These are phyloP conservation scores for Drosophila macrothrix DNA, from an alignment of 2,888 invertebrate genomes.

Conservation along the genomic window DNA sequence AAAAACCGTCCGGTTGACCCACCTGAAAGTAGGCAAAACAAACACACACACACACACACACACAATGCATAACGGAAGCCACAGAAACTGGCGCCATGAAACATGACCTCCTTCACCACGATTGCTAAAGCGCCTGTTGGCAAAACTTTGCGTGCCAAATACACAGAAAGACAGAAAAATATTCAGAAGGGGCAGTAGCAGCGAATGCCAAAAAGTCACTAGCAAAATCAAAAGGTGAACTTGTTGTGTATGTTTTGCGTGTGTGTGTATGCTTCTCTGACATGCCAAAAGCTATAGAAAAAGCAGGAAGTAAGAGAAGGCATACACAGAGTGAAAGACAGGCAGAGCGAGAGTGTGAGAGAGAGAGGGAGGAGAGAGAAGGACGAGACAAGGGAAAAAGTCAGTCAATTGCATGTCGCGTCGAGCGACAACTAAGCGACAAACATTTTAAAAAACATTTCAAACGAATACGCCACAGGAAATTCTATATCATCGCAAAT, in stretches of 20 bases:
- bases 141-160: slow-evolving; percentile 76
- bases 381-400: slow-evolving; percentile 3
- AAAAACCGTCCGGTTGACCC: slow-evolving; percentile 47
- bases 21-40: slow-evolving; percentile 61
- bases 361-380: neutral
- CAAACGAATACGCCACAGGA: slow-evolving; percentile 62
- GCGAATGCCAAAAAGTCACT: slow-evolving; percentile 72
- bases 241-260: slow-evolving; percentile 14
- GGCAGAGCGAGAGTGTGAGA: neutral
- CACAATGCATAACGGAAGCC: slow-evolving; percentile 56
- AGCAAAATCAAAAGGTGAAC: slow-evolving; percentile 56
- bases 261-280: slow-evolving; percentile 18
- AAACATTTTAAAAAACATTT: slow-evolving; percentile 67
- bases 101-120: slow-evolving; percentile 62
- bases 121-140: slow-evolving; percentile 47
- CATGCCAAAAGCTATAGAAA: slow-evolving; percentile 26
- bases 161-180: slow-evolving; percentile 20
- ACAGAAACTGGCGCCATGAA: slow-evolving; percentile 63
- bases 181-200: slow-evolving; percentile 2
- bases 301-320: slow-evolving; percentile 17
- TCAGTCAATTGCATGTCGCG: slow-evolving; percentile 61
- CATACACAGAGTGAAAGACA: neutral
- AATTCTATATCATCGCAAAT: slow-evolving; percentile 72
- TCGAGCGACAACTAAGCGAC: slow-evolving; percentile 58
- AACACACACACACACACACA: slow-evolving; percentile 21